These are phyloP conservation scores for Eubasilissa splendida DNA, from an alignment of 2,888 invertebrate genomes.

Conservation along the genomic window DNA sequence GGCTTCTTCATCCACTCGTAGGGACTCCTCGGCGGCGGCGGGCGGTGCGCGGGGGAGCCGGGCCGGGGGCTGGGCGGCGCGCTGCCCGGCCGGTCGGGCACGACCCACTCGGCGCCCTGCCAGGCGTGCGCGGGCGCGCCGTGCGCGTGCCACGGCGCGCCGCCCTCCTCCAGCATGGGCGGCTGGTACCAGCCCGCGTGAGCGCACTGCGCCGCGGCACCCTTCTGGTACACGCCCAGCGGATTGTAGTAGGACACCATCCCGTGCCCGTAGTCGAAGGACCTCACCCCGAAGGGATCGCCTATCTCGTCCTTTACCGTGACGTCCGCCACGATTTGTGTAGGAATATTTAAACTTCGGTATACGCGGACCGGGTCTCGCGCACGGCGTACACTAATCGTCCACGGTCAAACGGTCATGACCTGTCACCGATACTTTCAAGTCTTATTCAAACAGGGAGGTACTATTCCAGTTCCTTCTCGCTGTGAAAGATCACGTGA, in stretches of 20 bases:
- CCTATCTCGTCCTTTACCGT: conserved; percentile 44
- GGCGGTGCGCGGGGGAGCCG: conserved; percentile 70
- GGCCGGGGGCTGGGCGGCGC: conserved; percentile 74
- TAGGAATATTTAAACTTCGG: conserved; percentile 11
- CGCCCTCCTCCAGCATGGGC: conserved; percentile 61
- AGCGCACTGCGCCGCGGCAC: conserved; percentile 68
- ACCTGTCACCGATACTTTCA: no score
- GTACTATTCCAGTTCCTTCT: no score
- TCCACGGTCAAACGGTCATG: no score
- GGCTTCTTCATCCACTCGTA: conserved; percentile 96
- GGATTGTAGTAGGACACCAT: conserved; percentile 86
- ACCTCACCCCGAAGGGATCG: conserved; percentile 34
- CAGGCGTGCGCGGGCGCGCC: conserved; percentile 64
- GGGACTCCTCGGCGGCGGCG: conserved; percentile 83
- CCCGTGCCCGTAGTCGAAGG: conserved; percentile 46
- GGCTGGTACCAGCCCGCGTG: conserved; percentile 65
- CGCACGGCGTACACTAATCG: no score
- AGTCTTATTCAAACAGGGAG: no score
- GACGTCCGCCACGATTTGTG: conserved; percentile 45
- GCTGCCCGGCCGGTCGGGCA: conserved; percentile 64
- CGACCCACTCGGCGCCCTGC: conserved; percentile 62
- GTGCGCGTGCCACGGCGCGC: conserved; percentile 61
- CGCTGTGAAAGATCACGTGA: no score
- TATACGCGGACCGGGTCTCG: no score
- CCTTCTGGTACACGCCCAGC: conserved; percentile 78